phyloP scores from a whole-genome alignment of 2,113 vertebrate species.

The Brachirus orientalis region DNA sequence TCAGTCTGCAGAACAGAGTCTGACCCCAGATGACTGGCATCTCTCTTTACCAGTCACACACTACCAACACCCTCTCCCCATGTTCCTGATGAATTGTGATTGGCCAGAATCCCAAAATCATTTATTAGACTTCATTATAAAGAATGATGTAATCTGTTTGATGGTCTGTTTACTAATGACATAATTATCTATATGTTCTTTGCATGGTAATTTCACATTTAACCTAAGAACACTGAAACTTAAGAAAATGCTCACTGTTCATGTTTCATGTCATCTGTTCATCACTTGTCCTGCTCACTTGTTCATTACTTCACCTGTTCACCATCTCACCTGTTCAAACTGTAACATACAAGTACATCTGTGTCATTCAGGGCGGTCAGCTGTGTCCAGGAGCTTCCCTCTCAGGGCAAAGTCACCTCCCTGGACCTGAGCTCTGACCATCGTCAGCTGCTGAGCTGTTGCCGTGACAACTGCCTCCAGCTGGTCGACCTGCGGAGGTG shows the following conservation, averaged over 20 bases:
- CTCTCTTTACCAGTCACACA: conserved; percentile 13
- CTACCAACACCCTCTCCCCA: not conserved
- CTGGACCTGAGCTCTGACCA: conserved; percentile 86
- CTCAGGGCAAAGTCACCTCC: conserved; percentile 87
- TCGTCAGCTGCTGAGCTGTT: conserved; percentile 88
- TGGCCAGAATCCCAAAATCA: not conserved
- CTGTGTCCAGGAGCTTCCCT: conserved; percentile 83
- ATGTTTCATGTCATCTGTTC: too few species aligned
- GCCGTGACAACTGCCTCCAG: conserved; percentile 87
- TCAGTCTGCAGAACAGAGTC: not conserved
- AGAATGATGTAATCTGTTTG: not conserved
- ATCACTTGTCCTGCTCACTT: too few species aligned
- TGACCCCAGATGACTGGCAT: conserved; percentile 30
- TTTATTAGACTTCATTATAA: too few species aligned
- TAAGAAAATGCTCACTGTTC: too few species aligned
- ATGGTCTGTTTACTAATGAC: not conserved
- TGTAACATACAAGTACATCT: not conserved
- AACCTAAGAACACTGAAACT: not conserved
- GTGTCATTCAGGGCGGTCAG: conserved; percentile 67
- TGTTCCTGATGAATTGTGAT: conserved; percentile 2
- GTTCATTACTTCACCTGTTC: too few species aligned
- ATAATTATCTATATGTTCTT: not conserved
- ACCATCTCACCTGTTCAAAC: too few species aligned
- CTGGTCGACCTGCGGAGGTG: conserved; percentile 85
- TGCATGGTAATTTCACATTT: not conserved